Conservation (phyloP, 2,797 vertebrate species). For the Melopsittacus undulatus region DNA sequence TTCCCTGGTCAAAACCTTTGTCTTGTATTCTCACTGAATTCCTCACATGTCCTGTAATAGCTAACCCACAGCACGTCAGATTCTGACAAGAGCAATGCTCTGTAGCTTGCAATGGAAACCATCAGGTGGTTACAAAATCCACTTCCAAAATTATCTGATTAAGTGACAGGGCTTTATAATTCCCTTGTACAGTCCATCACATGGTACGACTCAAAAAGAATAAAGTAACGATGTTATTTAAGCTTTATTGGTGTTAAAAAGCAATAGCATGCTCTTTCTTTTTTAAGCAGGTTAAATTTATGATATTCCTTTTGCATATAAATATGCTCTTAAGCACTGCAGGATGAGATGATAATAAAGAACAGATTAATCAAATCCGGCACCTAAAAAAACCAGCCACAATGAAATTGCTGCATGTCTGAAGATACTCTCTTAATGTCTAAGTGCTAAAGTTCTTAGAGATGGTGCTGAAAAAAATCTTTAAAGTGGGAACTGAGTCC, state of each 20-base stretch:
- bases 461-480: neutral
- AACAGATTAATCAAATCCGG: neutral
- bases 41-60: neutral
- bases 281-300: neutral
- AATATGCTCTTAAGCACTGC: neutral
- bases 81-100: conserved; percentile 19
- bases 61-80: neutral
- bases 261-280: neutral
- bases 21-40: neutral
- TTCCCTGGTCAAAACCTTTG: conserved; percentile 18
- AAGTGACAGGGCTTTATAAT: conserved; percentile 25
- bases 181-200: neutral
- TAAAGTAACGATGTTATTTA: neutral
- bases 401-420: neutral
- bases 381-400: neutral
- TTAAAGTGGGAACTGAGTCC: neutral
- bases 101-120: conserved; percentile 19
- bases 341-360: neutral
- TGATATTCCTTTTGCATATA: neutral
- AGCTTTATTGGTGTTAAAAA: neutral
- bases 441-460: neutral
- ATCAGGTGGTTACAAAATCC: conserved; percentile 57
- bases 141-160: conserved; percentile 50
- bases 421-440: neutral
- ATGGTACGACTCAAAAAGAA: neutral